phyloP scores from a whole-genome alignment of 2,797 vertebrate species.

The Alectoris magna region DNA sequence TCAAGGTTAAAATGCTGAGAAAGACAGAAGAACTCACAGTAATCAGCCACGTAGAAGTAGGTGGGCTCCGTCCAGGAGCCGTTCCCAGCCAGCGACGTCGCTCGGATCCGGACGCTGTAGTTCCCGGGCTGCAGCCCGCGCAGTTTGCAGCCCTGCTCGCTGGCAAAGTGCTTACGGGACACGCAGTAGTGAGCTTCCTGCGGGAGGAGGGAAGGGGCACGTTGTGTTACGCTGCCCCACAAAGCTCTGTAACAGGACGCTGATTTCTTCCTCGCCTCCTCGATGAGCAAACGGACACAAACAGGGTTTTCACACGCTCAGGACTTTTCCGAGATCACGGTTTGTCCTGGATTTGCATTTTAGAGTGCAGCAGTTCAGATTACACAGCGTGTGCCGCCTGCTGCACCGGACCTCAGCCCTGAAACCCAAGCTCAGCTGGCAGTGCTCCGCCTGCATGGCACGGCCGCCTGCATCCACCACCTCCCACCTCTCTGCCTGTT shows the following conservation, averaged over 20 bases:
- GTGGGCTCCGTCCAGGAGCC: constrained; percentile 93
- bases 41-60: constrained; percentile 90
- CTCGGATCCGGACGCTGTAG: constrained; percentile 93
- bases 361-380: not conserved
- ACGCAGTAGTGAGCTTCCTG: constrained; percentile 89
- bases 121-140: constrained; percentile 90
- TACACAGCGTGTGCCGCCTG: not conserved
- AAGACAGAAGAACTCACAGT: constrained; percentile 80
- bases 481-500: not conserved
- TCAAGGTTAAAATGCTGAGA: not conserved
- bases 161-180: constrained; percentile 87
- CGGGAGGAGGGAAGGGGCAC: not conserved
- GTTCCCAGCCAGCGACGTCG: constrained; percentile 94
- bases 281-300: rapidly evolving
- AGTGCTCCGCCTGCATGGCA: not conserved
- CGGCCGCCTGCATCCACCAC: not conserved
- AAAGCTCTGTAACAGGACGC: not conserved
- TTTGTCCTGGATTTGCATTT: not conserved
- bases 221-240: not conserved
- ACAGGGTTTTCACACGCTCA: not conserved
- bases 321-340: not conserved
- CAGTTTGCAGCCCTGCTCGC: constrained; percentile 85
- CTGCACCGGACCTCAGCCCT: not conserved
- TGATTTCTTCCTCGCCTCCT: not conserved
- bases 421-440: not conserved